These are phyloP conservation scores for Champsocephalus esox DNA, from an alignment of 2,797 vertebrate genomes.

Conservation along the genomic window DNA sequence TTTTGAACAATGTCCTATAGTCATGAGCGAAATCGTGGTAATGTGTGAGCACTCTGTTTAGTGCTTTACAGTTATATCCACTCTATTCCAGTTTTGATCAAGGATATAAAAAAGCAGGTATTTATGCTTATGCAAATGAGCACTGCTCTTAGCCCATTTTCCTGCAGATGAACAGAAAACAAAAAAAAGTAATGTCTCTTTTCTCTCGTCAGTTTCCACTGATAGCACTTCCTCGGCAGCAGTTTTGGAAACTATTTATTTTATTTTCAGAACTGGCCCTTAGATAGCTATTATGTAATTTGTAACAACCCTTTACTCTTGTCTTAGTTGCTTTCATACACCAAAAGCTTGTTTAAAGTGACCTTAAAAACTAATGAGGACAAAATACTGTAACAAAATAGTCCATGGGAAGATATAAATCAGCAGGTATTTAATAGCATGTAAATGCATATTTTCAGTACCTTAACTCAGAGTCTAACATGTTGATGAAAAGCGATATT, in stretches of 20 bases:
- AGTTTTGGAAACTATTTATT: constrained; percentile 72
- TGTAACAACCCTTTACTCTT: constrained; percentile 59
- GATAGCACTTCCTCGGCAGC: constrained; percentile 63
- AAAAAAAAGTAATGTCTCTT: constrained; percentile 51
- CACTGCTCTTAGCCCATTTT: constrained; percentile 58
- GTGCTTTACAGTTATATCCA: constrained; percentile 65
- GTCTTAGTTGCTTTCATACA: constrained; percentile 67
- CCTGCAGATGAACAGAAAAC: constrained; percentile 60
- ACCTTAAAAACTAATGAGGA: constrained; percentile 69
- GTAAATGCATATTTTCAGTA: constrained; percentile 37
- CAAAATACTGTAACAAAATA: constrained; percentile 41
- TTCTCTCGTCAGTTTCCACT: constrained; percentile 55
- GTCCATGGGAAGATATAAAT: constrained; percentile 31
- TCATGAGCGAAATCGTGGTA: constrained; percentile 59
- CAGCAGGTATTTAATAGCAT: constrained; percentile 31
- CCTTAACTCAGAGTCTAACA: constrained; percentile 21
- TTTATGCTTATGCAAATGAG: constrained; percentile 75
- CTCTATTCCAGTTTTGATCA: constrained; percentile 75
- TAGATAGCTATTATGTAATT: constrained; percentile 67
- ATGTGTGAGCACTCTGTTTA: constrained; percentile 57
- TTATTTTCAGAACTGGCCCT: constrained; percentile 58
- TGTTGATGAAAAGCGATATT: constrained; percentile 56
- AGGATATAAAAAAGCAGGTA: constrained; percentile 73
- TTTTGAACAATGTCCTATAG: constrained; percentile 49
- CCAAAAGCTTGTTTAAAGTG: constrained; percentile 63